Evolutionary conservation across 1,140 invertebrate species (phyloP), one percentile per base, ranked within the genome.

Genomic region (Nasonia longicornis): DNA sequence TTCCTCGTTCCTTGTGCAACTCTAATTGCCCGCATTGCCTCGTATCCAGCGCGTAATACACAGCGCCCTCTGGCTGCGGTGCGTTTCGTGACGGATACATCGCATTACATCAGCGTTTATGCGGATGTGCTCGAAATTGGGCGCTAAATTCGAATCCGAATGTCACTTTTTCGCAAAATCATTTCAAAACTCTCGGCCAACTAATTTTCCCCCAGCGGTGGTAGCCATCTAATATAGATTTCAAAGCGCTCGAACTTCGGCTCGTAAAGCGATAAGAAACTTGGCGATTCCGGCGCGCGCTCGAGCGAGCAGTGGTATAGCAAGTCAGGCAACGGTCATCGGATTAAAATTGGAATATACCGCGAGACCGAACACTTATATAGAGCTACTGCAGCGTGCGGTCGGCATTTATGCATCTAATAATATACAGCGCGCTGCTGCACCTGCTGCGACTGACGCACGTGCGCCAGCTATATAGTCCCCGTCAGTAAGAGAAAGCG

Each of bases 381-480:
- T 26, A 26, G 26, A 22, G 67, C 72, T 35, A 31, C 69, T 67
- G 16, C 45, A 77, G 26, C 42, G 79, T 16, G 45, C 7, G 35
- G 73, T 14, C 71, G 77, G 67, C 48, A 63, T 73, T 66, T 77
- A 58, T 79, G 78, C 74, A 73, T 80, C 79, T 80, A 76, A 73
- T 80, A 80, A 80, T 83, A 80, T 76, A 58, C 64, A 42, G 22
- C 58, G 73, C 26, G 26, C 26, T 26, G 26, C n/a, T 71, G 75
- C 73, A 80, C 80, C 75, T 81, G 74, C 74, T 77, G 31, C 58
- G 71, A 66, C 74, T 72, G 80, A 81, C 52, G 52, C 74, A 72
- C 48, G 74, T 72, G 31, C 45, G 26, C 31, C 6, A 11, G 66
- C 79, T 81, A 52, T 74, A 69, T 38, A 69, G 45, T 72, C 70